phyloP scores from a whole-genome alignment of 2,797 vertebrate species.

The Acropternis orthonyx region DNA sequence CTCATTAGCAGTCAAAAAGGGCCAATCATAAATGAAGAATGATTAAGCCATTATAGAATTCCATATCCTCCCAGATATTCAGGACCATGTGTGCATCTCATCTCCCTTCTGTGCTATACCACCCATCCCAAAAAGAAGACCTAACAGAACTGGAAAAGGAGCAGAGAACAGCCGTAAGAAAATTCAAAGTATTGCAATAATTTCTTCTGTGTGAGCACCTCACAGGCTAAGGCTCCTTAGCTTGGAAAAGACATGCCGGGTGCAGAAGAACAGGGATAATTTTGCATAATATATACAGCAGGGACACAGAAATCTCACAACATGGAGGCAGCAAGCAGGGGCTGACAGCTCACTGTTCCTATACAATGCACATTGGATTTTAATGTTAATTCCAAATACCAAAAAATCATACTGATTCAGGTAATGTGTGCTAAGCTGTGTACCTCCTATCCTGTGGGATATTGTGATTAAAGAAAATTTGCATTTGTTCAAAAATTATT shows the following conservation, averaged over 20 bases:
- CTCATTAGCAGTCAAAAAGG: background rate
- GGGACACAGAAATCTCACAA: background rate
- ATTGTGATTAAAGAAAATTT: background rate
- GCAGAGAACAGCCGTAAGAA: background rate
- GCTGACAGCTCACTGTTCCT: background rate
- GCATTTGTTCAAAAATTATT: background rate
- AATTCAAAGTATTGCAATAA: background rate
- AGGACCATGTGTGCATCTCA: background rate
- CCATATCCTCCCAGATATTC: background rate
- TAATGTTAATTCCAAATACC: background rate
- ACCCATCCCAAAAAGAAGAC: background rate
- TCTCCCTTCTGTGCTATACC: background rate
- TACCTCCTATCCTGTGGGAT: background rate
- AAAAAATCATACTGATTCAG: background rate
- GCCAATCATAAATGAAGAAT: background rate
- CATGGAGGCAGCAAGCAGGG: background rate
- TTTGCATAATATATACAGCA: background rate
- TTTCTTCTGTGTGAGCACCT: background rate
- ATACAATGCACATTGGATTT: background rate
- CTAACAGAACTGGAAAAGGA: background rate
- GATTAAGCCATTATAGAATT: background rate
- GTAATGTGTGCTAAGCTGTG: background rate
- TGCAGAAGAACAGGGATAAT: background rate
- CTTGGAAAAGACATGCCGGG: background rate
- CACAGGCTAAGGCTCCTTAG: background rate